Evolutionary conservation across 2,113 vertebrate species (phyloP).

Genomic region (Microcebus griseorufus): DNA sequence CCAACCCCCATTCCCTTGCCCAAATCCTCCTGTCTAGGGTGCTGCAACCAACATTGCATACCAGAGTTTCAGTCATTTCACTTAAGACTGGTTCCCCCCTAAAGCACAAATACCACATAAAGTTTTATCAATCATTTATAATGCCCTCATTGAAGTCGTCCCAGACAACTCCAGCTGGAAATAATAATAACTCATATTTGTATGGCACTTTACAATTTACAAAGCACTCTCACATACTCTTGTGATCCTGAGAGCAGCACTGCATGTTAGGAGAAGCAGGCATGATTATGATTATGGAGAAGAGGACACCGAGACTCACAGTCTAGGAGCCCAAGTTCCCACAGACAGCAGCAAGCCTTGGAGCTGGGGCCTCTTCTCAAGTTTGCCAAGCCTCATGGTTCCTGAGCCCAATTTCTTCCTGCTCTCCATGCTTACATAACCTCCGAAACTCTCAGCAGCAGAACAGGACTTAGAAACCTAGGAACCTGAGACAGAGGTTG

Average conservation of each 20-base stretch:
- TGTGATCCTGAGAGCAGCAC: slow-evolving; percentile 12
- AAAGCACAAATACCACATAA: slow-evolving; percentile 71
- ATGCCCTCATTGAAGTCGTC: slow-evolving; percentile 75
- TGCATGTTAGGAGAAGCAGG: background rate
- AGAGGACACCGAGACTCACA: background rate
- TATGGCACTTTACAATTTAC: slow-evolving; percentile 57
- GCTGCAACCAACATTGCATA: slow-evolving; percentile 57
- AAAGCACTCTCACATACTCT: slow-evolving; percentile 50
- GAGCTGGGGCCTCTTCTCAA: background rate
- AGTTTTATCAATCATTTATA: slow-evolving; percentile 80
- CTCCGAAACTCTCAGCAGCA: no score
- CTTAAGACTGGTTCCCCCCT: slow-evolving; percentile 56
- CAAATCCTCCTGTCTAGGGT: slow-evolving; percentile 25
- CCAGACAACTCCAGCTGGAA: slow-evolving; percentile 73
- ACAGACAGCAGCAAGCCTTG: rapidly evolving
- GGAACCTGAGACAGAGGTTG: background rate
- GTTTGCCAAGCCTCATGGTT: background rate
- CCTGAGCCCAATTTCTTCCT: background rate
- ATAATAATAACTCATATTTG: slow-evolving; percentile 71
- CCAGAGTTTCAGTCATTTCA: slow-evolving; percentile 52
- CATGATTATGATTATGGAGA: background rate
- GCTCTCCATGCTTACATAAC: background rate
- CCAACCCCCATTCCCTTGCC: background rate
- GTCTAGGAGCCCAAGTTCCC: background rate
- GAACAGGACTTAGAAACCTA: background rate